Conservation (phyloP, 2,888 invertebrate species). For the Tenthredo scrophulariae region DNA sequence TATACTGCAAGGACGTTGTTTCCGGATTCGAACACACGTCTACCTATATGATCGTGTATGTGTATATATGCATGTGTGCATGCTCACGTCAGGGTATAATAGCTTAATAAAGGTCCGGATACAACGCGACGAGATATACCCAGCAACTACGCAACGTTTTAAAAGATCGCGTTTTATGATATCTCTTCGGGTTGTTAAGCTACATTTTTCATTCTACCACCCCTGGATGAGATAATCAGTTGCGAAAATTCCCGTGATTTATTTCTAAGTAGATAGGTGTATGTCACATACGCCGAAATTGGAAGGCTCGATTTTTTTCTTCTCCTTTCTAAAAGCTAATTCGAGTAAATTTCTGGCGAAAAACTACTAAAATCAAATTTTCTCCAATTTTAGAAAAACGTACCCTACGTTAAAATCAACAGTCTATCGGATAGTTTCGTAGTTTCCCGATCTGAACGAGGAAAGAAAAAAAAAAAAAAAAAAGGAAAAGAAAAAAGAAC, state of each 20-base stretch:
- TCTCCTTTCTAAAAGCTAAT: background rate
- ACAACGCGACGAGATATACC: slow-evolving; percentile 2
- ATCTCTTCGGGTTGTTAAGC: background rate
- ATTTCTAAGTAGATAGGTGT: background rate
- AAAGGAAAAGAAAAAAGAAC: background rate
- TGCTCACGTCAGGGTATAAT: background rate
- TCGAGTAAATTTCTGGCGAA: no score
- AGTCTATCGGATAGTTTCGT: background rate
- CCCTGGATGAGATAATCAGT: background rate
- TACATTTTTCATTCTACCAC: background rate
- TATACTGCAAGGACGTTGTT: slow-evolving; percentile 7
- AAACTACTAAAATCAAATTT: background rate
- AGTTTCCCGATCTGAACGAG: background rate
- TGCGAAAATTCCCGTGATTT: background rate
- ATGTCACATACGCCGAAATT: background rate
- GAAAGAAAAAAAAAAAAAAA: background rate
- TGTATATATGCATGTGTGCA: no score
- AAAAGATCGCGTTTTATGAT: slow-evolving; percentile 18
- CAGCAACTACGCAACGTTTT: background rate
- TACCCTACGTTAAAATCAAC: no score
- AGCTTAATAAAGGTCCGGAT: slow-evolving; percentile 20
- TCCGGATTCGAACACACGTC: background rate
- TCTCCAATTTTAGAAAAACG: background rate
- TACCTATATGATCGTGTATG: background rate
- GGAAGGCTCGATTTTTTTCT: background rate